phyloP scores from a whole-genome alignment of 2,888 invertebrate genomes.

The Metacarcinus magister region DNA sequence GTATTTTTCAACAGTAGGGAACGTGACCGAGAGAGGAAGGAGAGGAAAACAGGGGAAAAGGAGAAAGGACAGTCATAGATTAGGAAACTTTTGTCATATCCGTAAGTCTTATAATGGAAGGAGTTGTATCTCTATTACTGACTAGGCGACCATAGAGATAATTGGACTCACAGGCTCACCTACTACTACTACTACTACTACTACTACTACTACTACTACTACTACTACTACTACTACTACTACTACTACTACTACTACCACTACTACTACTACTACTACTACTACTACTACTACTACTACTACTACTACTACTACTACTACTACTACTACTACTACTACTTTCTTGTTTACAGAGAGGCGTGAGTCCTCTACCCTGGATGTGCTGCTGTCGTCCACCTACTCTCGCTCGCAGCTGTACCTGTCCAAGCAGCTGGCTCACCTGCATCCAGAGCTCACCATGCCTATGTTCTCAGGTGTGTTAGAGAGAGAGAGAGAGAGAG shows the following conservation, averaged over 20 bases:
- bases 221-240: background rate
- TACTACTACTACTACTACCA: background rate
- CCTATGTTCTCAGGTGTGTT: conserved; percentile 98
- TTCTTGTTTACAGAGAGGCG: conserved; percentile 84
- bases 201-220: conserved; percentile 17
- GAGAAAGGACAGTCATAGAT: background rate
- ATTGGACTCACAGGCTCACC: too few relatives aligned
- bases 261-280: background rate
- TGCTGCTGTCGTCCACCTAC: conserved; percentile 93
- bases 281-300: background rate
- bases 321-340: background rate
- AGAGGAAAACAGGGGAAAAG: background rate
- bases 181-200: conserved; percentile 15
- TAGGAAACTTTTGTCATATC: background rate
- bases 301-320: background rate
- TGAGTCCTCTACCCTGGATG: conserved; percentile 91
- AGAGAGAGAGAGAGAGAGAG: conserved; percentile 48
- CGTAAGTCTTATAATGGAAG: background rate
- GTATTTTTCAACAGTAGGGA: background rate
- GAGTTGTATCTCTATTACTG: background rate
- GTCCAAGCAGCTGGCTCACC: conserved; percentile 95
- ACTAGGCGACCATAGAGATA: too few relatives aligned
- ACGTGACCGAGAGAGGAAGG: background rate
- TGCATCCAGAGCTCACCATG: conserved; percentile 99
- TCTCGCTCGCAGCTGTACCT: conserved; percentile 96